Base-by-base conservation (phyloP, 2,888 invertebrate species). In the Pyrochroa serraticornis region DNA sequence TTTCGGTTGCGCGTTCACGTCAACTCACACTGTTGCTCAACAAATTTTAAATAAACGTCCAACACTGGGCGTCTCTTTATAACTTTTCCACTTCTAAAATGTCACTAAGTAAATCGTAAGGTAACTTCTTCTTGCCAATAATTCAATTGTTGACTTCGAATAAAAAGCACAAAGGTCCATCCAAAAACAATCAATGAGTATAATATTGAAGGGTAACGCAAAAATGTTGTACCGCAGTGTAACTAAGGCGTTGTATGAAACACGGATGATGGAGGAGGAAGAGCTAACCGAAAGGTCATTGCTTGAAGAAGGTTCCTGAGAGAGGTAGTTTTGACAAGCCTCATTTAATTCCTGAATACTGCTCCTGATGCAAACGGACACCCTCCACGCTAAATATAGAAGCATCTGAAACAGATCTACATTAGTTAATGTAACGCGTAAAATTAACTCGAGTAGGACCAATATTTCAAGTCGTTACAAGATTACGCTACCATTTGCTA, bases 361-460 rank as follows among this genome's bases (percentile, higher is more conserved):
- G 87, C 82, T 96, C 96, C 52, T 91, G 88, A 79, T 89, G 88
- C 75, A 95, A 81, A 80, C 89, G 88, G 72, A 96, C 88, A 73
- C 95, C 95, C 81, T 95, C 94, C 77, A 97, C 94, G 73, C 91
- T 93, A 84, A 94, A 95, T 84, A 97, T 94, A 74, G 96, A 95
- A 76, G 93, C 88, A 82, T 94, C 97, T 97, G 88, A 37, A 89
- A 89, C 78, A 80, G 22, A 22, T 5, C 22, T 3, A 22, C 22
- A 22, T 22, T 22, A 22, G 22, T 22, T 22, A 22, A 22, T 22
- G 22, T 22, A 22, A 22, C 22, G 22, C 22, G 22, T 22, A 22
- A 22, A 22, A 22, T 22, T 22, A 22, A 22, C 22, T 22, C 5
- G 5, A 22, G 22, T 22, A 22, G 22, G 22, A 5, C 22, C 22